Base-by-base conservation (phyloP, 1,140 invertebrate species). In the Sarcophaga bullata region DNA sequence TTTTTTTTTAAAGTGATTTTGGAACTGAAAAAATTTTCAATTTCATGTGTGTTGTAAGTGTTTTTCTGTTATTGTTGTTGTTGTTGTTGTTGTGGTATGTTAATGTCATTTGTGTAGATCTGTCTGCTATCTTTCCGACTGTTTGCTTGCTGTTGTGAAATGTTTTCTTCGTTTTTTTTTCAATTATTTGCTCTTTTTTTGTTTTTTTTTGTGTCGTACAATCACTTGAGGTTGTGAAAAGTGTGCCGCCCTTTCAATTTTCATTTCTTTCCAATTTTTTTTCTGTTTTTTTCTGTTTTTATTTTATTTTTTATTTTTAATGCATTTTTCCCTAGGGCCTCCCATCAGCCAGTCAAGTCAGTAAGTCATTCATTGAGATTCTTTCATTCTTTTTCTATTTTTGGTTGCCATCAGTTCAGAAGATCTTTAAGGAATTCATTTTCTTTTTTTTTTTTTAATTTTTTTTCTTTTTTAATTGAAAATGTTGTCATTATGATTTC, bases 401-500 rank as follows among this genome's bases (percentile, higher is more conserved):
- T 37, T 4, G 25, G 25, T 37, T 37, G 11, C 54, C 54, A n/a
- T 58, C 54, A 58, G 54, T n/a, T n/a, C n/a, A n/a, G 54, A n/a
- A 15, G n/a, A 58, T 58, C 15, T 58, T n/a, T 58, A n/a, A 37
- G 4, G 25, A 37, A 37, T 13, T 58, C 54, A 58, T 13, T 58
- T 58, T 58, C 52, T 9, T 9, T 68, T 68, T 68, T 19, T 68
- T 68, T 68, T 68, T 68, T 19, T 15, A 58, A 8, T 68, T 15
- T 68, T 68, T 19, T 19, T 37, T 37, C 10, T 68, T 68, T 68
- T 68, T 68, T 68, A 68, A 68, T 68, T 68, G 62, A 68, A 68
- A 19, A 25, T 68, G 62, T 68, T 68, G 62, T 68, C 62, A 68
- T 68, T 68, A 68, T 68, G 17, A 68, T 68, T 68, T n/a, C 19